Conservation (phyloP, 1,140 invertebrate species). For the Halesus radiatus region DNA sequence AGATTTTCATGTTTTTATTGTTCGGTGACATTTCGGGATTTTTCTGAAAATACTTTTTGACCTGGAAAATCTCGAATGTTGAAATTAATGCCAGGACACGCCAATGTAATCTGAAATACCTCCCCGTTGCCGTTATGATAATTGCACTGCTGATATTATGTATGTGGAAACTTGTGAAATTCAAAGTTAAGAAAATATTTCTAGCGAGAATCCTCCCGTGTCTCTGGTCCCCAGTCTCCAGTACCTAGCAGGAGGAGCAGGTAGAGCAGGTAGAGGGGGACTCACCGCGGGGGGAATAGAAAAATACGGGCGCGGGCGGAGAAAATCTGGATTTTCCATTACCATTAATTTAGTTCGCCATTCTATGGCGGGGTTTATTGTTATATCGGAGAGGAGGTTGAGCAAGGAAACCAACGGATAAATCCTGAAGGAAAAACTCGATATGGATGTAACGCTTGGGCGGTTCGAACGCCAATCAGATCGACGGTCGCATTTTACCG, state of each 20-base stretch:
- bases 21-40: too few relatives aligned
- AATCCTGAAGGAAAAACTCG: conserved; percentile 14
- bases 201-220: too few relatives aligned
- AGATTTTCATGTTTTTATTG: too few relatives aligned
- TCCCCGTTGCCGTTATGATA: too few relatives aligned
- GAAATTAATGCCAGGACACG: too few relatives aligned
- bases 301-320: conserved; percentile 49
- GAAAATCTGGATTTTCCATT: conserved; percentile 57
- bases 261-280: neutral
- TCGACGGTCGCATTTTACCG: neutral
- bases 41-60: too few relatives aligned
- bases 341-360: conserved; percentile 54
- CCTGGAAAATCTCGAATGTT: too few relatives aligned
- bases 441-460: neutral
- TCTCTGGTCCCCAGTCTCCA: neutral
- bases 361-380: conserved; percentile 43
- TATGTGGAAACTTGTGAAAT: too few relatives aligned
- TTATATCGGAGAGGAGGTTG: conserved; percentile 29
- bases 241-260: neutral
- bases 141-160: too few relatives aligned
- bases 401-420: conserved; percentile 30
- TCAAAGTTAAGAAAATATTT: too few relatives aligned
- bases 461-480: neutral
- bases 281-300: conserved; percentile 42
- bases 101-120: too few relatives aligned